Evolutionary conservation across 2,113 vertebrate genomes (phyloP).

Genomic region (Xiphophorus hellerii): DNA sequence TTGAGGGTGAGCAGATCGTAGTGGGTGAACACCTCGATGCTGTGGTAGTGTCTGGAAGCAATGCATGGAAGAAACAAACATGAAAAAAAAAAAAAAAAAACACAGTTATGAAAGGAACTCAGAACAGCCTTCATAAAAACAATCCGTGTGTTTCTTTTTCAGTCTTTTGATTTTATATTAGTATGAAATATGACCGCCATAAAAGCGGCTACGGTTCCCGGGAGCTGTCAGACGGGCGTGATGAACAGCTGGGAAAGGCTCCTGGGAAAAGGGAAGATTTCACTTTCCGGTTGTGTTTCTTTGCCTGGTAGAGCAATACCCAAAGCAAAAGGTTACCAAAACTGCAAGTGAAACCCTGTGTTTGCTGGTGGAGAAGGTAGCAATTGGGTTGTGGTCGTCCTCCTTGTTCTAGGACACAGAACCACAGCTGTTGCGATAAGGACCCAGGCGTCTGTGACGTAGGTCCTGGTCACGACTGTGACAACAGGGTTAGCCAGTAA

Average conservation of each 20-base stretch:
- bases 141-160: neutral
- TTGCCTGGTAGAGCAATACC: slow-evolving; percentile 33
- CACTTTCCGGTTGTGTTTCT: slow-evolving; percentile 19
- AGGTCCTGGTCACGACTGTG: slow-evolving; percentile 14
- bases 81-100: neutral
- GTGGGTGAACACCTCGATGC: slow-evolving; percentile 97
- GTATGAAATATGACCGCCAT: slow-evolving; percentile 18
- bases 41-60: slow-evolving; percentile 92
- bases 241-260: slow-evolving; percentile 13
- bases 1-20: slow-evolving; percentile 95
- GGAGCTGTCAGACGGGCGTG: neutral
- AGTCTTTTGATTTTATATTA: neutral
- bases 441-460: slow-evolving; percentile 32
- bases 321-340: slow-evolving; percentile 30
- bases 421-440: slow-evolving; percentile 72
- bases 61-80: neutral
- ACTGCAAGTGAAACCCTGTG: slow-evolving; percentile 42
- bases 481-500: slow-evolving; percentile 55
- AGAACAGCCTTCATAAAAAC: neutral
- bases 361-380: slow-evolving; percentile 47
- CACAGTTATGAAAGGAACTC: neutral
- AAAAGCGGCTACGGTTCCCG: slow-evolving; percentile 12
- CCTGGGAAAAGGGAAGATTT: slow-evolving; percentile 20
- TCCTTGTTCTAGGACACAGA: slow-evolving; percentile 54
- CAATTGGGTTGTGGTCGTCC: slow-evolving; percentile 58